Conservation (phyloP, 2,888 invertebrate species). For the Temnothorax ravouxi region DNA sequence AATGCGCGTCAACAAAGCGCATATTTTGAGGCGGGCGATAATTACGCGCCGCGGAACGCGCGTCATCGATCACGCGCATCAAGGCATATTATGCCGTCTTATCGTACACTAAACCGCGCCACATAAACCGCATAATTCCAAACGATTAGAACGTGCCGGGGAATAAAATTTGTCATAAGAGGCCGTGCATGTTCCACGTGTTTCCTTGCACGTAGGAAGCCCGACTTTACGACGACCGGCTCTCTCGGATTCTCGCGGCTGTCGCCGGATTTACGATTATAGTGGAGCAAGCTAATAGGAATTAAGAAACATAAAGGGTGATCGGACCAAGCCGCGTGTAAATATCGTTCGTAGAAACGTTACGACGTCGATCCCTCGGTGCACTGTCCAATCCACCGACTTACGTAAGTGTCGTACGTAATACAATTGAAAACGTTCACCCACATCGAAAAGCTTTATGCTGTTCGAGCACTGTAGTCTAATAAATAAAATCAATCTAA, state of each 20-base stretch:
- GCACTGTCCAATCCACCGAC: neutral
- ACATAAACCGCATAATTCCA: constrained; percentile 68
- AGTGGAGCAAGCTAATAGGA: constrained; percentile 69
- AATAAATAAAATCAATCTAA: neutral
- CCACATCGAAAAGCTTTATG: neutral
- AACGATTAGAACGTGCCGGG: constrained; percentile 53
- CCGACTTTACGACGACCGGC: constrained; percentile 71
- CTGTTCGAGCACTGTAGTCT: neutral
- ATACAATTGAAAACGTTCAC: neutral
- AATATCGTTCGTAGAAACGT: constrained; percentile 16
- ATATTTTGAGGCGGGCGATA: constrained; percentile 33
- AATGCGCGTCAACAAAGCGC: constrained; percentile 50
- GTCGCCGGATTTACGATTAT: constrained; percentile 76
- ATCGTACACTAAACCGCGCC: constrained; percentile 32
- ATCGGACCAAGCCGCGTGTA: constrained; percentile 10
- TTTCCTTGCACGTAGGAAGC: constrained; percentile 69
- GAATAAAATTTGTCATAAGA: constrained; percentile 77
- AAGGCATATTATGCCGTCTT: constrained; percentile 11
- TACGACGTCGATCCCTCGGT: neutral
- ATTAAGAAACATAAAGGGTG: constrained; percentile 66
- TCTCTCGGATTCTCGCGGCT: constrained; percentile 33
- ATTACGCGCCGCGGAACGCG: constrained; percentile 30
- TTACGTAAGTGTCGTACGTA: constrained; percentile 29
- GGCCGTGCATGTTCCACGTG: constrained; percentile 18
- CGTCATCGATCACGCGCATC: constrained; percentile 47